Evolutionary conservation across 2,113 vertebrate species (phyloP).

Genomic region (Ammodytes dubius): DNA sequence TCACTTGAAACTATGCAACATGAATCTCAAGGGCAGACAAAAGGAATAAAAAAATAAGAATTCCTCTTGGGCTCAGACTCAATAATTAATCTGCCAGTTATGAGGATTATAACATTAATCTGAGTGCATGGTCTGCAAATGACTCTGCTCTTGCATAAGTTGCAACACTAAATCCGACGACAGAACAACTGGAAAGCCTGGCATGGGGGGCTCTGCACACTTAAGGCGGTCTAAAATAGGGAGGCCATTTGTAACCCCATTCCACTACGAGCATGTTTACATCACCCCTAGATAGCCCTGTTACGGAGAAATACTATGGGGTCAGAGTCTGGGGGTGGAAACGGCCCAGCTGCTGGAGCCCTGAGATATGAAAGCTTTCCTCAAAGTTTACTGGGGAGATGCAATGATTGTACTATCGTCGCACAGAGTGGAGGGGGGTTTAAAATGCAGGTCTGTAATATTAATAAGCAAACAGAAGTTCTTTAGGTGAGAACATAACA

Average conservation of each 20-base stretch:
- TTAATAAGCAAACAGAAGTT: not conserved
- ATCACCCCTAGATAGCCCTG: not conserved
- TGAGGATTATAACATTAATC: not conserved
- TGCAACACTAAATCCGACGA: not conserved
- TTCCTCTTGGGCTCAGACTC: not conserved
- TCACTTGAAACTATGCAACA: not conserved
- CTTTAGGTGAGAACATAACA: not conserved
- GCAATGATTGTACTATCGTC: not conserved
- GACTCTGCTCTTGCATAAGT: not conserved
- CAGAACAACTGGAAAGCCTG: constrained; percentile 18
- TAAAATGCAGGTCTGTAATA: not conserved
- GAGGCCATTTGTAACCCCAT: constrained; percentile 34
- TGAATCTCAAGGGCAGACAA: not conserved
- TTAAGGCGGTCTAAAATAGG: constrained; percentile 58
- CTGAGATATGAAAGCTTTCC: constrained; percentile 5
- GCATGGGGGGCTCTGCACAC: not conserved
- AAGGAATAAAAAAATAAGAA: not conserved
- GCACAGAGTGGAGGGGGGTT: too few species aligned
- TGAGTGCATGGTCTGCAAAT: not conserved
- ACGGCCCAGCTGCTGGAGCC: not conserved
- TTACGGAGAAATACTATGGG: not conserved
- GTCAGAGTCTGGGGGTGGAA: not conserved
- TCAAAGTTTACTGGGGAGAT: not conserved
- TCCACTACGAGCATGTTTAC: constrained; percentile 44
- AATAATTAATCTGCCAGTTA: not conserved